Conservation (phyloP, 2,888 invertebrate species). For the Ecdyonurus torrentis region DNA sequence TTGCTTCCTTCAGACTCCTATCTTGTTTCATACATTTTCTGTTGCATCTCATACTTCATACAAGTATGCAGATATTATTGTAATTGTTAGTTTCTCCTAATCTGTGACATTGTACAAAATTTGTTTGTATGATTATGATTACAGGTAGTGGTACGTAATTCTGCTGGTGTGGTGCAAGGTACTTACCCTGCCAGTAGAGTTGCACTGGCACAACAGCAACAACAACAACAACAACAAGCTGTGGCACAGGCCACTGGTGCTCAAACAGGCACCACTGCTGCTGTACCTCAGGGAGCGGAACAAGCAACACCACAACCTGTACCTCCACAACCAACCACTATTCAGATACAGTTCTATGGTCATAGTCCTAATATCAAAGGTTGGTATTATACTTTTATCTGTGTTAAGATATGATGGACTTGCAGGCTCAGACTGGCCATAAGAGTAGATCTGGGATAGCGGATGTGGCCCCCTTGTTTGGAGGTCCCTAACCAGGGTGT, state of each 20-base stretch:
- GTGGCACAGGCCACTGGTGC: slow-evolving; percentile 20
- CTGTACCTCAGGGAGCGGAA: slow-evolving; percentile 9
- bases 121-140: too few relatives aligned
- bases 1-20: too few relatives aligned
- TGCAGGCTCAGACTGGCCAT: too few relatives aligned
- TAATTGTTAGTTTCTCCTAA: too few relatives aligned
- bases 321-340: slow-evolving; percentile 16
- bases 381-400: neutral
- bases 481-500: too few relatives aligned
- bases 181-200: neutral
- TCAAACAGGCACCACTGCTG: slow-evolving; percentile 23
- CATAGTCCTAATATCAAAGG: slow-evolving; percentile 54
- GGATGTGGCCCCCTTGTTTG: too few relatives aligned
- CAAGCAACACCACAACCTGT: slow-evolving; percentile 15
- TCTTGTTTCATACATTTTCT: too few relatives aligned
- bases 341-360: slow-evolving; percentile 67
- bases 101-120: too few relatives aligned
- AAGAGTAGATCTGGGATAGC: too few relatives aligned
- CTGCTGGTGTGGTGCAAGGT: neutral
- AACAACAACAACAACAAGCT: slow-evolving; percentile 14
- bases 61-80: too few relatives aligned
- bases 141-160: neutral
- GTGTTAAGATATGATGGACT: neutral
- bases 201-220: neutral
- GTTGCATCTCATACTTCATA: too few relatives aligned